Evolutionary conservation across 1,140 invertebrate genomes (phyloP).

Genomic region (fruit fly (Drosophila melanogaster)): DNA sequence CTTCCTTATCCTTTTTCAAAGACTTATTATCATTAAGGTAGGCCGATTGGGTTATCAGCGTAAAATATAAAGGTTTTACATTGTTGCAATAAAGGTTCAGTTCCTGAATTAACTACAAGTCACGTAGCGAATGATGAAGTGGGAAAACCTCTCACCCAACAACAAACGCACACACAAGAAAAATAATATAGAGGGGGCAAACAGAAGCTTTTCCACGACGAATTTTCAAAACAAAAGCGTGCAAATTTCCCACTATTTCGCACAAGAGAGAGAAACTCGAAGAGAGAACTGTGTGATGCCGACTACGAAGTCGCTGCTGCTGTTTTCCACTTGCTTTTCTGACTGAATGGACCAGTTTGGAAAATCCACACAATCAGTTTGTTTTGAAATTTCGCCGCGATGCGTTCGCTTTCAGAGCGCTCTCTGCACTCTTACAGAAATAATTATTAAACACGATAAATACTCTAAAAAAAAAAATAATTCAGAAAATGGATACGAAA

Average conservation of each 20-base stretch:
- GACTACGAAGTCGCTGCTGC: conserved; percentile 21
- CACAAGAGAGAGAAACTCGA: conserved; percentile 35
- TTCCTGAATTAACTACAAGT: neutral
- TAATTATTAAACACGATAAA: conserved; percentile 5
- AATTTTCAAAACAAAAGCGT: conserved; percentile 74
- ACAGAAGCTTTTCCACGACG: conserved; percentile 4
- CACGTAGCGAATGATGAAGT: conserved; percentile 57
- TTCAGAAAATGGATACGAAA: neutral
- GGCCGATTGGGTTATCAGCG: too few relatives aligned
- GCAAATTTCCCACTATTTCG: conserved; percentile 68
- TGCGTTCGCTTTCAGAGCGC: conserved; percentile 46
- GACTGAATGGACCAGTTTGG: conserved; percentile 77
- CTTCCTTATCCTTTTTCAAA: too few relatives aligned
- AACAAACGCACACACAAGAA: too few relatives aligned
- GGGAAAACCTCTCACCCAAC: too few relatives aligned
- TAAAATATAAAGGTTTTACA: too few relatives aligned
- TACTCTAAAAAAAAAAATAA: neutral
- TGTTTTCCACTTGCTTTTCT: conserved; percentile 69
- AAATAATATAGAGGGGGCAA: neutral
- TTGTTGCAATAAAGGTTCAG: too few relatives aligned
- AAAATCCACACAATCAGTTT: conserved; percentile 81
- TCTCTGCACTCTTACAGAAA: conserved; percentile 2
- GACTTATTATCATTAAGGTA: too few relatives aligned
- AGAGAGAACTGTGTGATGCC: conserved; percentile 23
- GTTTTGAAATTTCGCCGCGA: conserved; percentile 78